These are phyloP conservation scores for Nomada hirtipes DNA, from an alignment of 2,888 invertebrate species.

Conservation along the genomic window DNA sequence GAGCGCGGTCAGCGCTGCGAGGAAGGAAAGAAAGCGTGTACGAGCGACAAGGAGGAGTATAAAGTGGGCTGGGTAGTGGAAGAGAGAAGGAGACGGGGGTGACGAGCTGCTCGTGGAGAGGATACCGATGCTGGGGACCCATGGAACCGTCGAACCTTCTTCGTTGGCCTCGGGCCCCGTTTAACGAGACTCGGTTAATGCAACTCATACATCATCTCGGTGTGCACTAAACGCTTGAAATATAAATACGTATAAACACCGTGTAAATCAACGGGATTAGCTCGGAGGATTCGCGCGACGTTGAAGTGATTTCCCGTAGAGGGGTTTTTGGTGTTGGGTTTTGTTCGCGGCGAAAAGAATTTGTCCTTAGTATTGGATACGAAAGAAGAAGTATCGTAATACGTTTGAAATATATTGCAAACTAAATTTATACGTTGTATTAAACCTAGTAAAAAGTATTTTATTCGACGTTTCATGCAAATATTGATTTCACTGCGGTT, in stretches of 20 bases:
- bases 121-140: constrained; percentile 66
- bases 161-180: constrained; percentile 76
- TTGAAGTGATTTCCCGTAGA: constrained; percentile 38
- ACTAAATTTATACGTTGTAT: too few species aligned
- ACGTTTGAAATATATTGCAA: too few species aligned
- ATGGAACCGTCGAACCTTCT: constrained; percentile 69
- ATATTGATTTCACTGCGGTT: too few species aligned
- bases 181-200: constrained; percentile 84
- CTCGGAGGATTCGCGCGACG: constrained; percentile 65
- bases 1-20: constrained; percentile 70
- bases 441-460: too few species aligned
- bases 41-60: constrained; percentile 28
- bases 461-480: too few species aligned
- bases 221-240: constrained; percentile 82
- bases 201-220: constrained; percentile 82
- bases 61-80: constrained; percentile 5
- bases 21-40: constrained; percentile 66
- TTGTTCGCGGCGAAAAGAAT: neutral
- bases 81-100: constrained; percentile 42
- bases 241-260: constrained; percentile 83
- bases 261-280: constrained; percentile 82
- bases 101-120: constrained; percentile 50
- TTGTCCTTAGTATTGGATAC: neutral
- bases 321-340: neutral
- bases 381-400: neutral